phyloP scores from a whole-genome alignment of 2,113 vertebrate genomes.

The Mesoclemmys tuberculata region DNA sequence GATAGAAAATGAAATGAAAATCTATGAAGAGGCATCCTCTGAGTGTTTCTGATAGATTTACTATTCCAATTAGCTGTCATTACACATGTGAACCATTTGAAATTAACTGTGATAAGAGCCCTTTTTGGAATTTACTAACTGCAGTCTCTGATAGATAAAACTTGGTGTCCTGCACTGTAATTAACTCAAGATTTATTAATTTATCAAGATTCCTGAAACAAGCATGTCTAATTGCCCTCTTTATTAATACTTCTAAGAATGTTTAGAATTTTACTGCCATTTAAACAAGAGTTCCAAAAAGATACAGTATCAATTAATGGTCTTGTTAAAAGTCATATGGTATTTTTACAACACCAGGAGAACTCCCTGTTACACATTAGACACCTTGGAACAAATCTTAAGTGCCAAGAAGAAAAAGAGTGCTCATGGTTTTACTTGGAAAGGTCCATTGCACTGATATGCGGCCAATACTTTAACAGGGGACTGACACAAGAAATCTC shows the following conservation, averaged over 20 bases:
- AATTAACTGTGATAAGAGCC: slow-evolving; percentile 25
- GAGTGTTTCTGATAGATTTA: slow-evolving; percentile 26
- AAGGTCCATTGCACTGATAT: slow-evolving; percentile 1
- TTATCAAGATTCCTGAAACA: slow-evolving; percentile 60
- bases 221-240: slow-evolving; percentile 66
- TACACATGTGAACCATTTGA: not conserved
- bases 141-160: slow-evolving; percentile 36
- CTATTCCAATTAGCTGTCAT: not conserved
- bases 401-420: not conserved
- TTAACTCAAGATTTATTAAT: slow-evolving; percentile 72
- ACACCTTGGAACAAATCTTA: not conserved
- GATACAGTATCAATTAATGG: slow-evolving; percentile 71
- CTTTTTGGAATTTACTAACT: slow-evolving; percentile 36
- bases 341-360: slow-evolving; percentile 61
- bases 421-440: slow-evolving; percentile 35
- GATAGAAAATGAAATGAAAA: not conserved
- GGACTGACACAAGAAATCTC: not conserved
- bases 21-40: not conserved
- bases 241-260: slow-evolving; percentile 68
- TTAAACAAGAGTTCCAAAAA: slow-evolving; percentile 71
- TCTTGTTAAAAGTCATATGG: slow-evolving; percentile 67
- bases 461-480: slow-evolving; percentile 38
- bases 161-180: slow-evolving; percentile 28
- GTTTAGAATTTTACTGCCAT: slow-evolving; percentile 72
- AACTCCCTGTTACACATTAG: slow-evolving; percentile 39